Conservation (phyloP, 2,888 invertebrate species). For the Enchytraeus crypticus region DNA sequence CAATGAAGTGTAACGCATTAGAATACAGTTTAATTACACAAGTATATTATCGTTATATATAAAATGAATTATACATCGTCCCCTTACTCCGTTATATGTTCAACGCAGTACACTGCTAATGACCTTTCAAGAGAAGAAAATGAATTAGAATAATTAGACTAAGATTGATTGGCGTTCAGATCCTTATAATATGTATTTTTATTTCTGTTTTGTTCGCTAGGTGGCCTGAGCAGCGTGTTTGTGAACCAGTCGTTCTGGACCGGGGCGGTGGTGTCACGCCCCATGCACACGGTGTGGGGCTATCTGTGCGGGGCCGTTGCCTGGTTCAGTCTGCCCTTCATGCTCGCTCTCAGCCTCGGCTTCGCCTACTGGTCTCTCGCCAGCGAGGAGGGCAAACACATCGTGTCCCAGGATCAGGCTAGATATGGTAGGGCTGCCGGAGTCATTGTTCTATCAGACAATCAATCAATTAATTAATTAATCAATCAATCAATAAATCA, state of each 20-base stretch:
- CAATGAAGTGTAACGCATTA: too few relatives aligned
- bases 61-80: too few relatives aligned
- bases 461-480: too few relatives aligned
- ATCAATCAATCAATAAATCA: too few relatives aligned
- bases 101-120: too few relatives aligned
- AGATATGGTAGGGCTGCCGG: conserved; percentile 6
- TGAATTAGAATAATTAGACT: background rate
- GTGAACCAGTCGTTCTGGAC: conserved; percentile 29
- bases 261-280: conserved; percentile 21
- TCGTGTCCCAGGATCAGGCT: conserved; percentile 2
- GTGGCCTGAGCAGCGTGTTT: conserved; percentile 23
- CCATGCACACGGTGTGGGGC: conserved; percentile 23
- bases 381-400: conserved; percentile 4
- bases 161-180: too few relatives aligned
- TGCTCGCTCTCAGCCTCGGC: conserved; percentile 20
- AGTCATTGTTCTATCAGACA: background rate
- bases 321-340: conserved; percentile 25
- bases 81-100: too few relatives aligned
- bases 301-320: conserved; percentile 22
- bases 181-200: background rate
- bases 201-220: conserved; percentile 10
- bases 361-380: conserved; percentile 20
- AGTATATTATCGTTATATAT: too few relatives aligned
- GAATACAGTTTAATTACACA: too few relatives aligned
- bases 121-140: background rate